Conservation (phyloP, 2,113 vertebrate species). For the Mus pahari region DNA sequence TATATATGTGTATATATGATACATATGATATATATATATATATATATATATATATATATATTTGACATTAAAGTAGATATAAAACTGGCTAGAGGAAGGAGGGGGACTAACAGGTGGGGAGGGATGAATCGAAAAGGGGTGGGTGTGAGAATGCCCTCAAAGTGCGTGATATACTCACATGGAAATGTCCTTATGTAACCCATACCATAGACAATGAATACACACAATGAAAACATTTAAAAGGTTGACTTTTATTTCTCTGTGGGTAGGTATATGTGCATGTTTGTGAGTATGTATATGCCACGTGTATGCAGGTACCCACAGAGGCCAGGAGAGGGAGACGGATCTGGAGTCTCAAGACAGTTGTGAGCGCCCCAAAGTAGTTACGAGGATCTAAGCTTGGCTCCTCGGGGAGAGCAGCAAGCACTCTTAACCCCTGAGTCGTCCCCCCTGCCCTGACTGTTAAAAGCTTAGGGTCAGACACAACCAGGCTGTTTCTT, state of each 20-base stretch:
- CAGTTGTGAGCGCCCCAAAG: background rate
- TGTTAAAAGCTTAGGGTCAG: background rate
- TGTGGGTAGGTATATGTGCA: background rate
- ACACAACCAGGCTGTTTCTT: background rate
- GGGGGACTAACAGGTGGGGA: background rate
- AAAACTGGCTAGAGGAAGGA: background rate
- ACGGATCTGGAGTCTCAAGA: background rate
- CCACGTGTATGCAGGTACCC: background rate
- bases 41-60: background rate
- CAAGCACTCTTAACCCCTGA: background rate
- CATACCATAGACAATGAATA: background rate
- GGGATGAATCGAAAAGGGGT: accelerated
- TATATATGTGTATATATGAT: no score
- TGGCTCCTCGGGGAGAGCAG: background rate
- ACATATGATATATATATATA: background rate
- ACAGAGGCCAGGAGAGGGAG: background rate
- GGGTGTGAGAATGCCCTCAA: background rate
- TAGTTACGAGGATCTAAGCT: background rate
- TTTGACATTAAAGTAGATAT: background rate
- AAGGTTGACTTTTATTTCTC: background rate
- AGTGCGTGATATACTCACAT: background rate
- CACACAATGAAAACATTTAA: background rate
- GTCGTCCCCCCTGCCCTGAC: background rate
- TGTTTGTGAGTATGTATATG: background rate
- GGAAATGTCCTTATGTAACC: background rate